These are phyloP conservation scores for Tetramorium bicarinatum DNA, from an alignment of 2,888 invertebrate species.

Conservation along the genomic window DNA sequence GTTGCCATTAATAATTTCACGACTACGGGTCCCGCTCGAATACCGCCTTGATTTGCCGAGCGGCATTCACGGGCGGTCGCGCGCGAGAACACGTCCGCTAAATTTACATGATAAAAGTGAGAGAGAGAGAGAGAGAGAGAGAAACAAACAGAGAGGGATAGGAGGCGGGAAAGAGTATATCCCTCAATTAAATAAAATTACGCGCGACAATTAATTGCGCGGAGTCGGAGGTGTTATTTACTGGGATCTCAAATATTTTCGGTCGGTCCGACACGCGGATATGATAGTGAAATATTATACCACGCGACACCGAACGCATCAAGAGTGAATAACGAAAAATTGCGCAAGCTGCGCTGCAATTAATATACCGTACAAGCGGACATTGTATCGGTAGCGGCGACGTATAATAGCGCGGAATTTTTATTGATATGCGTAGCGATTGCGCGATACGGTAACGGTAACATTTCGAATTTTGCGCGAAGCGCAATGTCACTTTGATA, in stretches of 20 bases:
- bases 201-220: constrained; percentile 33
- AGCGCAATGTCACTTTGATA: constrained; percentile 9
- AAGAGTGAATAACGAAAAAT: constrained; percentile 44
- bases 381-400: neutral
- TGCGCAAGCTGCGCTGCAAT: constrained; percentile 19
- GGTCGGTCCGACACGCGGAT: neutral
- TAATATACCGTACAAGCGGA: constrained; percentile 24
- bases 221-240: constrained; percentile 24
- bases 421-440: neutral
- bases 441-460: neutral
- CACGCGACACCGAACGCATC: constrained; percentile 16
- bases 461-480: constrained; percentile 6
- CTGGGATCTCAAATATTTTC: constrained; percentile 25
- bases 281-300: constrained; percentile 22
- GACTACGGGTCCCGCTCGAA: neutral
- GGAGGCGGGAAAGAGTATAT: neutral
- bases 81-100: neutral
- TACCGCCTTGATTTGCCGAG: constrained; percentile 8
- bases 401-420: neutral
- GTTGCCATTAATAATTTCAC: constrained; percentile 42
- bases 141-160: neutral
- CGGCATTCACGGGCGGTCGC: neutral
- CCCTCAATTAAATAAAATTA: constrained; percentile 42
- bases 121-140: neutral
- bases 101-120: constrained; percentile 45